These are phyloP conservation scores for Vulpes ferrilata DNA, from an alignment of 2,113 vertebrate species.

Conservation along the genomic window DNA sequence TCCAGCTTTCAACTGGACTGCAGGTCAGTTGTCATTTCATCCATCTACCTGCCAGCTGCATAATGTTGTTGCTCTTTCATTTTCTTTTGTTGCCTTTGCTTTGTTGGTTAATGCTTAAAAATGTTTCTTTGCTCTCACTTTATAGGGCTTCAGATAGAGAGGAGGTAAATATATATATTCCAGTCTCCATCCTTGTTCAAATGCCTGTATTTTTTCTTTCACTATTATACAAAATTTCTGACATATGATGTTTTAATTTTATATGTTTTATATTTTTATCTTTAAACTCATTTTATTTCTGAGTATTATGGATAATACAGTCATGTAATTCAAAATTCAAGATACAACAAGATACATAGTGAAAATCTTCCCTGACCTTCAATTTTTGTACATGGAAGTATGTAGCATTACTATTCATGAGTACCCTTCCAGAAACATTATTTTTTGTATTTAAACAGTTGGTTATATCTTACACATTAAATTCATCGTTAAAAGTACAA, in stretches of 20 bases:
- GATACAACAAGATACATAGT: background rate
- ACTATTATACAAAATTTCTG: background rate
- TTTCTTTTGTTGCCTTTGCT: background rate
- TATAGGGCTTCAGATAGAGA: background rate
- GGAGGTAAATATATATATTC: background rate
- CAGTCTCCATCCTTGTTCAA: conserved; percentile 1
- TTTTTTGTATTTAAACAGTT: background rate
- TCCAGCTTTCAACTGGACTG: background rate
- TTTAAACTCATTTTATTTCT: conserved; percentile 11
- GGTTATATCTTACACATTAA: background rate
- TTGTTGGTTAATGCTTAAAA: conserved; percentile 2
- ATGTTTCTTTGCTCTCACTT: background rate
- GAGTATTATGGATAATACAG: background rate
- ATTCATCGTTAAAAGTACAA: background rate
- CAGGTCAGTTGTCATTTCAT: background rate
- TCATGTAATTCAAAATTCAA: background rate
- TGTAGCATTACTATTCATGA: background rate
- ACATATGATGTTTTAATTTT: background rate
- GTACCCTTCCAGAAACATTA: background rate
- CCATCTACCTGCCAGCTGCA: background rate
- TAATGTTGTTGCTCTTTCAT: background rate
- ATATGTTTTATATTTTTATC: background rate
- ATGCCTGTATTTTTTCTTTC: background rate
- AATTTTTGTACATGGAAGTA: background rate
- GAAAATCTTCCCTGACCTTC: background rate